Conservation (phyloP, 2,888 invertebrate species). For the Nymphalis polychloros region DNA sequence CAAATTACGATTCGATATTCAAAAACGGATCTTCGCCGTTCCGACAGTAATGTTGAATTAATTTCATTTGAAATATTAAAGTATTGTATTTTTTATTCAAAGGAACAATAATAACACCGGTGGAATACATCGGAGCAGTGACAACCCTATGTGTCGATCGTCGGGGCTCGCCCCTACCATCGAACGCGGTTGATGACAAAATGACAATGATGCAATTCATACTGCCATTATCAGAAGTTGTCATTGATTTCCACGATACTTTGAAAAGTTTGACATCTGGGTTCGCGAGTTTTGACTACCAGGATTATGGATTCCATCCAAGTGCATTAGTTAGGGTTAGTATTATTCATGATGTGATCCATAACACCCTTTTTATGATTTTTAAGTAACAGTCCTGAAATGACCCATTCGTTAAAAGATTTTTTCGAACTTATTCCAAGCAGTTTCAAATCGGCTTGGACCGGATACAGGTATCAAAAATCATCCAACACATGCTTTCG, state of each 20-base stretch:
- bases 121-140: conserved; percentile 85
- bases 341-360: not conserved
- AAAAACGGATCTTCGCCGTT: too few species aligned
- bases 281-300: conserved; percentile 97
- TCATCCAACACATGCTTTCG: too few species aligned
- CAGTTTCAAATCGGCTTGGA: too few species aligned
- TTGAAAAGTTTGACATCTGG: conserved; percentile 95
- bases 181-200: conserved; percentile 90
- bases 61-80: not conserved
- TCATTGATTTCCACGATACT: conserved; percentile 96
- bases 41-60: too few species aligned
- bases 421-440: too few species aligned
- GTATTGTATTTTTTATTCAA: not conserved
- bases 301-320: conserved; percentile 90
- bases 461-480: too few species aligned
- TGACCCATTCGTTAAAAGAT: too few species aligned
- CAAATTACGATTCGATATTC: too few species aligned
- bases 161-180: conserved; percentile 84
- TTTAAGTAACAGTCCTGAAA: too few species aligned
- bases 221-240: conserved; percentile 95
- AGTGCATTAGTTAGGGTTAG: conserved; percentile 90
- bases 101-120: conserved; percentile 95
- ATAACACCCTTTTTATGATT: too few species aligned
- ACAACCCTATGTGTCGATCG: conserved; percentile 88
- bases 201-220: conserved; percentile 91